Base-by-base conservation (phyloP, 2,797 vertebrate species). In the Chloroceryle inda region DNA sequence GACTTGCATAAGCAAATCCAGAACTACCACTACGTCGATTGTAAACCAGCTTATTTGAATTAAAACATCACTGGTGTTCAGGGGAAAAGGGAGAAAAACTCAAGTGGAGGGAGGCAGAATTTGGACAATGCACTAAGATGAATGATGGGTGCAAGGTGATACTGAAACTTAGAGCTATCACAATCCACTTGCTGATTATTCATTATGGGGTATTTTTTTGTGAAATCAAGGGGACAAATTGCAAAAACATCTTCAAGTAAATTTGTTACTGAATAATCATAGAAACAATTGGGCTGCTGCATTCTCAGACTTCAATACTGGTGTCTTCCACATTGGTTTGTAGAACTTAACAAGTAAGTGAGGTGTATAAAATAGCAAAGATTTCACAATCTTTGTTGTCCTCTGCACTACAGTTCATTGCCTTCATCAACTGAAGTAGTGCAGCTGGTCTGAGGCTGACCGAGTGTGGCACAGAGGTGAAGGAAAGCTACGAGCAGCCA, bases 1-100 rank as follows among this genome's bases (percentile, higher is more conserved):
- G 49, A 78, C 84, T 80, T 2, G 73, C 74, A 91, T 69, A 85
- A 93, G 84, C 35, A 80, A 91, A 88, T 83, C 49, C 79, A 89
- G 79, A 94, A 84, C 37, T 56, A 77, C 76, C 61, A 83, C 68
- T 85, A 64, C 22, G 33, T 44, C 56, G 67, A 5, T 0, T 58
- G 61, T 72, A 91, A 85, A 83, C 14, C 33, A 68, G 37, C n/a
- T 53, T 35, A 59, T 92, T 77, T 85, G 68, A 95, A 83, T 75
- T 80, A 77, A 72, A 80, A 72, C 53, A 91, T 63, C 61, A 27
- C 63, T 61, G n/a, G 27, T 33, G 49, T 91, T 92, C 64, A 83
- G 73, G 7, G 6, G 7, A 18, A 47, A 78, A 69, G 12, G 21
- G 6, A 5, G 13, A 22, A 77, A 78, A 77, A 10, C 75, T 4